These are phyloP conservation scores for Bruchidius siliquastri DNA, from an alignment of 2,888 invertebrate genomes.

Conservation along the genomic window DNA sequence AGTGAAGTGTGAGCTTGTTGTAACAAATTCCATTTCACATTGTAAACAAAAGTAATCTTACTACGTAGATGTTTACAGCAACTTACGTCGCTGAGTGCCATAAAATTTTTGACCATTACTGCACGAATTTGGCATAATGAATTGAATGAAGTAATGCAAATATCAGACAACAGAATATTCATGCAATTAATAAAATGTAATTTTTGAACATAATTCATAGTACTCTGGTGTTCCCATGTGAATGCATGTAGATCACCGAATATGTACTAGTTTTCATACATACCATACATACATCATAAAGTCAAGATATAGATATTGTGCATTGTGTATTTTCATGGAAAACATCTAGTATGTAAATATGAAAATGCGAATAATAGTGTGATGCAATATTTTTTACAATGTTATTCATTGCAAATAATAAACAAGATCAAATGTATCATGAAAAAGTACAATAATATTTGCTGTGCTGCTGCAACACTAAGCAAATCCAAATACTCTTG, in stretches of 20 bases:
- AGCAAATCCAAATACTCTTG: too few species aligned
- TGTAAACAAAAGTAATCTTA: too few species aligned
- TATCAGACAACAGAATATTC: neutral
- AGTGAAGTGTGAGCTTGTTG: too few species aligned
- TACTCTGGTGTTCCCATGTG: neutral
- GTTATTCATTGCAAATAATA: neutral
- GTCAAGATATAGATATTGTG: neutral
- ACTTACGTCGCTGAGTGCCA: too few species aligned
- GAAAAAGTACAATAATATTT: neutral
- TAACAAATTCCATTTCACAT: too few species aligned
- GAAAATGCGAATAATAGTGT: neutral
- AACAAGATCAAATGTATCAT: neutral
- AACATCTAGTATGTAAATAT: neutral
- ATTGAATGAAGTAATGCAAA: neutral
- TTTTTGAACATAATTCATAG: neutral
- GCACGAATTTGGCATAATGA: neutral
- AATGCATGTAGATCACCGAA: neutral
- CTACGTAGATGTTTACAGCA: too few species aligned
- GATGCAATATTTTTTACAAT: neutral
- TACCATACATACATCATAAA: neutral
- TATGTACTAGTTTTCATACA: neutral
- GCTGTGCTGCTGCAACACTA: too few species aligned
- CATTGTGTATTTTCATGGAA: neutral
- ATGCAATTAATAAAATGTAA: neutral
- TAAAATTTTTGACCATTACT: neutral